Conservation (phyloP, 2,888 invertebrate genomes). For the Lypha dubia region DNA sequence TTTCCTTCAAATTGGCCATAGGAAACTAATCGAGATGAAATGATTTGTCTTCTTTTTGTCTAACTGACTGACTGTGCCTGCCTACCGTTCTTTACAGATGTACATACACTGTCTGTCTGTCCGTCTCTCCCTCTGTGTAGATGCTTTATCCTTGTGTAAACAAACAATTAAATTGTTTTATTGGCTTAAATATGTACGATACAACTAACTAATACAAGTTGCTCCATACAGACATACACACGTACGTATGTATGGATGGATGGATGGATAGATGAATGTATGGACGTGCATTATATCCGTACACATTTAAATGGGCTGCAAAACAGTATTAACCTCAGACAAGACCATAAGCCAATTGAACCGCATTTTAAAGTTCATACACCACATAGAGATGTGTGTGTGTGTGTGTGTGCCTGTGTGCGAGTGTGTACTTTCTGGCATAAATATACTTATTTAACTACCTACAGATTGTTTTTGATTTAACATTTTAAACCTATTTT, state of each 20-base stretch:
- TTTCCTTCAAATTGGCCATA: slow-evolving; percentile 54
- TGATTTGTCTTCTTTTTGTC: slow-evolving; percentile 53
- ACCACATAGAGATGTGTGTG: too few species aligned
- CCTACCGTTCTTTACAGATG: slow-evolving; percentile 21
- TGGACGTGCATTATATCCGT: not conserved
- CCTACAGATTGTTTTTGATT: slow-evolving; percentile 63
- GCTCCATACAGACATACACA: not conserved
- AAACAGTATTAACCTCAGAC: slow-evolving; percentile 69
- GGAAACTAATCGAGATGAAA: slow-evolving; percentile 62
- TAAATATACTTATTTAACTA: slow-evolving; percentile 43
- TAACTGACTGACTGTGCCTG: slow-evolving; percentile 32
- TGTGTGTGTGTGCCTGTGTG: not conserved
- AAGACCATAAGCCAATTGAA: slow-evolving; percentile 72
- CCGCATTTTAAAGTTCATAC: slow-evolving; percentile 62
- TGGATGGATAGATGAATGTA: not conserved
- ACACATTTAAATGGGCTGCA: slow-evolving; percentile 66
- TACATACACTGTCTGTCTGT: slow-evolving; percentile 11
- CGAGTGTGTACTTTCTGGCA: not conserved
- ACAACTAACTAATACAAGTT: slow-evolving; percentile 30
- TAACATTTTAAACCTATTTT: slow-evolving; percentile 63
- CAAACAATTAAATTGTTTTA: slow-evolving; percentile 71
- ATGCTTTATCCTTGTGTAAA: slow-evolving; percentile 57
- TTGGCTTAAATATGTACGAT: slow-evolving; percentile 60
- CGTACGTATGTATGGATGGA: not conserved
- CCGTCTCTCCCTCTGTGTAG: slow-evolving; percentile 7